Base-by-base conservation (phyloP, 2,888 invertebrate species). In the Deilephila elpenor region DNA sequence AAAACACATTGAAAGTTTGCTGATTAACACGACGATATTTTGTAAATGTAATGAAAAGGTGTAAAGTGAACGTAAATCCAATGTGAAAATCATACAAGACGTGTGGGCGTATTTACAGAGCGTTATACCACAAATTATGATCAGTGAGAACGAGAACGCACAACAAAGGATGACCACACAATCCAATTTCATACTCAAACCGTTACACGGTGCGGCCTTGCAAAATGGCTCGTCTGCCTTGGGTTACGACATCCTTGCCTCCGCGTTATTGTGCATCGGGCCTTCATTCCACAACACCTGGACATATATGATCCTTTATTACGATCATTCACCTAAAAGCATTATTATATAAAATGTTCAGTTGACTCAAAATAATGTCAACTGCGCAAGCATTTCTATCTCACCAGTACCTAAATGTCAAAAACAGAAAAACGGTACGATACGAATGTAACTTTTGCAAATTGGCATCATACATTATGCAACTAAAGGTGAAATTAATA, bases 131-230 rank as follows among this genome's bases (percentile, higher is more conserved):
- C 72, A 64, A 73, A 62, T 44, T 67, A 37, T 73, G 64, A 73
- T 67, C 64, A 25, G 59, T 59, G 67, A 73, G 72, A 73, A 67
- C 77, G 76, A 61, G 77, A 80, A 79, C 74, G 70, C 77, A 77
- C 71, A 80, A 82, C 80, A 82, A 82, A 79, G 75, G 75, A 78
- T 74, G 56, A 76, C 76, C 79, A 76, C 75, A 77, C 71, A 78
- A 81, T 78, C 75, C 77, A 75, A 81, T 78, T 71, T 78, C 79
- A 77, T 67, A 73, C 64, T 37, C 64, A 73, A 73, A 67, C 64
- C 56, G 59, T 59, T 67, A 67, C 62, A 73, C 56, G 56, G 37
- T 17, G 32, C 44, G 29, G 37, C 72, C 64, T 73, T 67, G 67
- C 37, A 67, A 67, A 67, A 67, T 67, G 51, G 51, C 67, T 67